A percentile compares a stretch with the other conserved stretches of the same genome.
Conservation (phyloP, 30 jellyfish, hydroid and myxozoan species). For the Hydractinia symbiolongicarpus region DNA sequence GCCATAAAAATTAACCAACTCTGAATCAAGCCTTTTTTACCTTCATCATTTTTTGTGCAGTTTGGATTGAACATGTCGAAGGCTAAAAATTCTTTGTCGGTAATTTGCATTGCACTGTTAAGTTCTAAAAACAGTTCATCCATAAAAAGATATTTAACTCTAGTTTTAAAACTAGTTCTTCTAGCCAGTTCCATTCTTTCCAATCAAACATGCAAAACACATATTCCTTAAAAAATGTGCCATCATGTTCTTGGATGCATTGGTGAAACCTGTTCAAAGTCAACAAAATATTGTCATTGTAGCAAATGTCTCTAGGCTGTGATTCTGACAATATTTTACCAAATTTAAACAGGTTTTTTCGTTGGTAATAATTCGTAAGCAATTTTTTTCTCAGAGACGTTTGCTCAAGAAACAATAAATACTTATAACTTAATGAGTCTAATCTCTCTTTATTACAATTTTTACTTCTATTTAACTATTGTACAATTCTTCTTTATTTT, state of each 20-base stretch:
- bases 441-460: no score
- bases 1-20: neutral
- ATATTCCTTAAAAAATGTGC: neutral
- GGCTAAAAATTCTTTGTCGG: neutral
- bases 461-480: no score
- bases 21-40: neutral
- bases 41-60: neutral
- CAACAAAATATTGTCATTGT: no score
- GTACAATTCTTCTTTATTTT: no score
- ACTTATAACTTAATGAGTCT: no score
- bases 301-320: no score
- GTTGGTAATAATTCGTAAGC: no score
- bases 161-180: neutral
- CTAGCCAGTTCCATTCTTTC: neutral
- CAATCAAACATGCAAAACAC: neutral
- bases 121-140: neutral
- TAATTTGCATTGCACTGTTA: neutral
- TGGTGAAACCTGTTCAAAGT: no score
- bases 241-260: neutral
- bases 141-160: neutral
- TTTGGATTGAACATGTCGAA: conserved; percentile 8
- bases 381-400: no score
- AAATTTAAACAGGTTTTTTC: no score
- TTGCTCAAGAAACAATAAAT: no score
- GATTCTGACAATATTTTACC: no score